Conservation (phyloP, 1,140 invertebrate species). For the Conus ventricosus region DNA sequence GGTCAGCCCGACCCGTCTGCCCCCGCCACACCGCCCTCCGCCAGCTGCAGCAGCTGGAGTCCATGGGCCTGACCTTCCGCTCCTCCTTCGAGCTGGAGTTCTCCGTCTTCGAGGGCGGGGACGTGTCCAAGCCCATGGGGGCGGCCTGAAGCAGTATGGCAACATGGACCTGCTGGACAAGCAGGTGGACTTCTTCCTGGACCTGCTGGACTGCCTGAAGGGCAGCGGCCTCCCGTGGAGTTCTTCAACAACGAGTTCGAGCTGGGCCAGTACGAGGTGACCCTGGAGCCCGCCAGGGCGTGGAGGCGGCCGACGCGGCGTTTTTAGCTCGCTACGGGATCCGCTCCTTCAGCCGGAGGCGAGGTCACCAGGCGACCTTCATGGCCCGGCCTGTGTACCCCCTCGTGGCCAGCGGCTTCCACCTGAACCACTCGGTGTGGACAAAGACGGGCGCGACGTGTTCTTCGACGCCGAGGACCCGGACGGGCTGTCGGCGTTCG, state of each 20-base stretch:
- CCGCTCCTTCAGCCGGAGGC: background rate
- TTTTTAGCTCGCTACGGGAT: conserved; percentile 32
- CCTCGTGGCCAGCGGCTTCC: conserved; percentile 42
- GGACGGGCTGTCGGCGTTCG: conserved; percentile 36
- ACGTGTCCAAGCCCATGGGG: background rate
- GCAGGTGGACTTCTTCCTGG: conserved; percentile 29
- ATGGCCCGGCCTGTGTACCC: conserved; percentile 44
- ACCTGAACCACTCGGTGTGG: conserved; percentile 55
- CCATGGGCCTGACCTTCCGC: conserved; percentile 31
- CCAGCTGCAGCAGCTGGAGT: background rate
- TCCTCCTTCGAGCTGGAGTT: conserved; percentile 42
- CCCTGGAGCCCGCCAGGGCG: conserved; percentile 26
- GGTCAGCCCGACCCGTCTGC: conserved; percentile 24
- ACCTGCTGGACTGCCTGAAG: conserved; percentile 20
- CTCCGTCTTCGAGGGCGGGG: conserved; percentile 28
- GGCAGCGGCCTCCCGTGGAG: conserved; percentile 33
- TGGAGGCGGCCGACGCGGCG: conserved; percentile 17
- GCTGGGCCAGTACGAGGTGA: conserved; percentile 43
- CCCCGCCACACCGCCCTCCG: conserved; percentile 23
- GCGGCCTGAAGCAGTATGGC: conserved; percentile 28
- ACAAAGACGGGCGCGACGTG: conserved; percentile 31
- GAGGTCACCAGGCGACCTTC: conserved; percentile 42
- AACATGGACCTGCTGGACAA: conserved; percentile 33
- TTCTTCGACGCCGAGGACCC: conserved; percentile 42
- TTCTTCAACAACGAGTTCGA: conserved; percentile 39